Percentiles rank a stretch among this genome's conserved stretches.
Conservation (phyloP, 1,140 invertebrate species). For the Drosophila bocki region DNA sequence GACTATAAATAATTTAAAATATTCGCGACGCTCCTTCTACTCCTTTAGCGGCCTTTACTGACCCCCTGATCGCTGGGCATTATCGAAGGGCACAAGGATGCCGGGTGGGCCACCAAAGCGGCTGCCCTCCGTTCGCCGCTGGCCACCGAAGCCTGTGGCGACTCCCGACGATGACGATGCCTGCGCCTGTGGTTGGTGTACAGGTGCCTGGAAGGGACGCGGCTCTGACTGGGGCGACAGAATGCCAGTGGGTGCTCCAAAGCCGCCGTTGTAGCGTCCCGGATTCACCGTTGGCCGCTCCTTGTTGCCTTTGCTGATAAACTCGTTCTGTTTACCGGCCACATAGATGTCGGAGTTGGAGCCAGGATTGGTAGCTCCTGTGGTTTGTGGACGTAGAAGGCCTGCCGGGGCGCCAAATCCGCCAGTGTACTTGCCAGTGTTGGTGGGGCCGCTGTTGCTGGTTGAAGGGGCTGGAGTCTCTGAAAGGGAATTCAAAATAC, state of each 20-base stretch:
- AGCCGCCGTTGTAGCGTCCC: slow-evolving; percentile 66
- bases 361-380: neutral
- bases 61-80: slow-evolving; percentile 55
- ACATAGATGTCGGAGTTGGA: slow-evolving; percentile 62
- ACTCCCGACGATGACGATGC: slow-evolving; percentile 6
- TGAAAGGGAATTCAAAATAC: neutral
- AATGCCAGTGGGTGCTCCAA: slow-evolving; percentile 61
- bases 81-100: slow-evolving; percentile 77
- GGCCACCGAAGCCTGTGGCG: neutral
- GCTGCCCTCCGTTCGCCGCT: slow-evolving; percentile 27
- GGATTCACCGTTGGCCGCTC: slow-evolving; percentile 44
- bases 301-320: slow-evolving; percentile 39
- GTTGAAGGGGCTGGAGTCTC: slow-evolving; percentile 24
- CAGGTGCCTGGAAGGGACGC: slow-evolving; percentile 61
- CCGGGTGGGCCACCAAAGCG: slow-evolving; percentile 83
- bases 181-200: slow-evolving; percentile 8
- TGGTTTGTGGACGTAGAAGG: slow-evolving; percentile 49
- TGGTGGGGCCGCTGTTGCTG: slow-evolving; percentile 11
- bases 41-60: slow-evolving; percentile 14
- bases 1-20: slow-evolving; percentile 83
- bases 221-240: slow-evolving; percentile 53
- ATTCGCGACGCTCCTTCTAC: slow-evolving; percentile 17
- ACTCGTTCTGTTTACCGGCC: slow-evolving; percentile 60
- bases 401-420: slow-evolving; percentile 78
- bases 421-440: slow-evolving; percentile 65